These are phyloP conservation scores for Percopsis omiscomaycus DNA, from an alignment of 2,797 vertebrate genomes.

Conservation along the genomic window DNA sequence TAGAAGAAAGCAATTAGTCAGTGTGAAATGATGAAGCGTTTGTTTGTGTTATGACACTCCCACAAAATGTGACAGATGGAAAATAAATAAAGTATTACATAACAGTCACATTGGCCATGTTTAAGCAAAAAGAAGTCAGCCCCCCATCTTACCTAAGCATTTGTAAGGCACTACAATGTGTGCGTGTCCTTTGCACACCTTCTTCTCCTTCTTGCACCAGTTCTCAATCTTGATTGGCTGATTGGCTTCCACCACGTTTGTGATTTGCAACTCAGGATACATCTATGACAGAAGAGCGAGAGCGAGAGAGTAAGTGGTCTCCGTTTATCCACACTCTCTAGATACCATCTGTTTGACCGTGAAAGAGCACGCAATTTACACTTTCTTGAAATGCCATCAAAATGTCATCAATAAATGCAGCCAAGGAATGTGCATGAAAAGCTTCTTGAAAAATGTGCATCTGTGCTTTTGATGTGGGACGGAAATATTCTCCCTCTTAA, in stretches of 20 bases:
- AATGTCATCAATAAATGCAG: slow-evolving; percentile 63
- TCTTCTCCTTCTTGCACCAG: slow-evolving; percentile 94
- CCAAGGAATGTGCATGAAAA: slow-evolving; percentile 1
- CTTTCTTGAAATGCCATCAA: slow-evolving; percentile 63
- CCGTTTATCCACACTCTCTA: slow-evolving; percentile 1
- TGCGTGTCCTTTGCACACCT: slow-evolving; percentile 89
- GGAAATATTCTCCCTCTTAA: too few relatives aligned
- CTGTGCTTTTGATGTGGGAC: too few relatives aligned
- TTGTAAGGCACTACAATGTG: slow-evolving; percentile 93
- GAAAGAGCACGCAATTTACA: slow-evolving; percentile 58
- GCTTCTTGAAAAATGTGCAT: neutral
- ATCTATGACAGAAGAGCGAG: slow-evolving; percentile 74
- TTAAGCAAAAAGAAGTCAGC: too few relatives aligned
- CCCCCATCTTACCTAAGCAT: slow-evolving; percentile 88
- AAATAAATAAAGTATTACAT: too few relatives aligned
- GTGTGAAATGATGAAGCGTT: too few relatives aligned
- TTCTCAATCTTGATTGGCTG: slow-evolving; percentile 89
- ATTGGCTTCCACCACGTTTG: slow-evolving; percentile 94
- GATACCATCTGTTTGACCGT: slow-evolving; percentile 61
- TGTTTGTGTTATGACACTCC: too few relatives aligned
- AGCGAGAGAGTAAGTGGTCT: neutral
- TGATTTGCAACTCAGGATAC: slow-evolving; percentile 94
- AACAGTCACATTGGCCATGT: too few relatives aligned
- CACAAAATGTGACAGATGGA: too few relatives aligned
- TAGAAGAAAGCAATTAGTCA: too few relatives aligned